Percentiles rank a stretch among this genome's conserved stretches.
Conservation (phyloP, 37 sponge, comb jelly and placozoan species). For the Halisarca cf. caerulea region DNA sequence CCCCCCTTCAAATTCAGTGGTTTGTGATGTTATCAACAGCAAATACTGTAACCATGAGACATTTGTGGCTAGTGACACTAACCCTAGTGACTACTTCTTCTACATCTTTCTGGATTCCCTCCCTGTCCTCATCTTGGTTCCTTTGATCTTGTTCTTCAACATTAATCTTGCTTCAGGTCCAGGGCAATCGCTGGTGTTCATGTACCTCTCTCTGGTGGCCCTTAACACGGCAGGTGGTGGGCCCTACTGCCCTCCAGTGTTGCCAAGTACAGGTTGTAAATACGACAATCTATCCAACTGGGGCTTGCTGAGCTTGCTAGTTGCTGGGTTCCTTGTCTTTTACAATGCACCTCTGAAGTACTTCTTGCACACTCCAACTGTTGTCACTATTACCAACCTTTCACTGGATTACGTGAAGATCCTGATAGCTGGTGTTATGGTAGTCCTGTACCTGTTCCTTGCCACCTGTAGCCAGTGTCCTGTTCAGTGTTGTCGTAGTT, state of each 20-base stretch:
- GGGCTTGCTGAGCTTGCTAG: not conserved
- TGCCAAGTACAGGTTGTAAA: no score
- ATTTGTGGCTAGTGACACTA: no score
- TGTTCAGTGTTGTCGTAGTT: not conserved
- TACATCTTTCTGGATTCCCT: slow-evolving; percentile 13
- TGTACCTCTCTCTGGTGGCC: not conserved
- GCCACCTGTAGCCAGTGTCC: not conserved
- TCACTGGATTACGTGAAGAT: not conserved
- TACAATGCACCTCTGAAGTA: no score
- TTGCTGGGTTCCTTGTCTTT: not conserved
- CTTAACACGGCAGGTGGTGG: not conserved
- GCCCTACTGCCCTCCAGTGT: not conserved
- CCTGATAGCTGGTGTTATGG: not conserved
- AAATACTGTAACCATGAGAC: no score
- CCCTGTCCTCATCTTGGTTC: not conserved
- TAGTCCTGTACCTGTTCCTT: not conserved
- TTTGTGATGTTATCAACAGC: no score
- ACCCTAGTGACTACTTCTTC: no score
- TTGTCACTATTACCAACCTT: not conserved
- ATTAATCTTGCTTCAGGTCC: slow-evolving; percentile 4
- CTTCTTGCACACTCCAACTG: not conserved
- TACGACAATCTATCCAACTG: not conserved
- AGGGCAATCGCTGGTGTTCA: slow-evolving; percentile 9
- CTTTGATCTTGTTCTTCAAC: slow-evolving; percentile 15
- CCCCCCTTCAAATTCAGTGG: no score